Base-by-base conservation (phyloP, 2,113 vertebrate species). In the Phodopus roborovskii region DNA sequence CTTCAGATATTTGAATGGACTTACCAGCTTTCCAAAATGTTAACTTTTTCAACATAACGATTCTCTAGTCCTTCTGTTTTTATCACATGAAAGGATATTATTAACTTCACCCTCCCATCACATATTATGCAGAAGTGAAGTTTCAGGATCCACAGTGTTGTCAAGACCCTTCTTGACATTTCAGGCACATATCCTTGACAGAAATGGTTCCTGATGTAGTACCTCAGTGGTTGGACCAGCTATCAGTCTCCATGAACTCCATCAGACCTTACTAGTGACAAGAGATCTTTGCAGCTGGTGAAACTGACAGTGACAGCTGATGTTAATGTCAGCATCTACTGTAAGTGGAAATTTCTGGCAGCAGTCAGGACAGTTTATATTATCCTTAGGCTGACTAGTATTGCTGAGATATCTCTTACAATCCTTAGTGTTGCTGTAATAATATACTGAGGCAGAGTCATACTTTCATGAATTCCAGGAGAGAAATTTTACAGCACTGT, bases 1-100 rank as follows among this genome's bases (percentile, higher is more conserved):
- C 10, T 96, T 92, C 45, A 82, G 77, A 78, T 86, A 95, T 92
- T 85, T 92, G 60, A 96, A 70, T 50, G 66, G 82, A 95, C 19
- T 92, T 95, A 82, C 66, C 91, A 62, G 15, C 24, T 92, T 11
- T 1, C n/a, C 68, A 73, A 85, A 62, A 56, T 92, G 26, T 73
- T 78, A 94, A 88, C 71, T 86, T 91, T 92, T 78, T 73, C n/a
- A 81, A 78, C 39, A 75, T 88, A 96, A 94, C 88, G 28, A 88
- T 82, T 93, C 19, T 73, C 81, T 94, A 50, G 56, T 70, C 20
- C 58, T 71, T 42, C 90, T n/a, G 5, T 64, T 94, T 95, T 95
- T 73, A 92, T 86, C 58, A 89, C 48, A 26, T 82, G 42, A 92
- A 81, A 75, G 20, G 0, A 42, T 78, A 78, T 78, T 48, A 64